Conservation (phyloP, 2,888 invertebrate species). For the Parnassius mnemosyne region DNA sequence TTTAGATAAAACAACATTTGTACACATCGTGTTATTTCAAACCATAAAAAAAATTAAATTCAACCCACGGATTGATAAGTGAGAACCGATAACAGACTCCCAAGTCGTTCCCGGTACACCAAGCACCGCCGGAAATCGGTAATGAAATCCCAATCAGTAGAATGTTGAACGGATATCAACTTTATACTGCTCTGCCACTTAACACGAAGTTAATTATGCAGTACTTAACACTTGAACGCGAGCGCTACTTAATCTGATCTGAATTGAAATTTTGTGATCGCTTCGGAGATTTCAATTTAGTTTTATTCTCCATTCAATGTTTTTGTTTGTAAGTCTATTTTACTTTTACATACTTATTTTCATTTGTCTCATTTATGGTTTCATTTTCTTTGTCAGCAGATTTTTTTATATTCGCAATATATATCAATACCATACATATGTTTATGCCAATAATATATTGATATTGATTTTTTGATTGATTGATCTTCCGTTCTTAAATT, state of each 20-base stretch:
- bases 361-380: too few relatives aligned
- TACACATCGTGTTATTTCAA: conserved; percentile 9
- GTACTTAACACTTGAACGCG: conserved; percentile 15
- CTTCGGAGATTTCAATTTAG: neutral
- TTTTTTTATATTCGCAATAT: too few relatives aligned
- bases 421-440: too few relatives aligned
- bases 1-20: neutral
- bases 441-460: too few relatives aligned
- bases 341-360: neutral
- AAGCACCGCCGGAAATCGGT: conserved; percentile 25
- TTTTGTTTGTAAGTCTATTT: neutral
- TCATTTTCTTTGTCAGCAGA: too few relatives aligned
- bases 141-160: conserved; percentile 21
- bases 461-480: too few relatives aligned
- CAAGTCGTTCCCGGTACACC: conserved; percentile 22
- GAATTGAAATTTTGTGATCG: conserved; percentile 12
- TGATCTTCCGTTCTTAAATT: too few relatives aligned
- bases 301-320: neutral
- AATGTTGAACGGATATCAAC: conserved; percentile 24
- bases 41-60: conserved; percentile 10
- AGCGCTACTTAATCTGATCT: conserved; percentile 10
- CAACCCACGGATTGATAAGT: conserved; percentile 11
- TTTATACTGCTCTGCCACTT: conserved; percentile 19
- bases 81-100: conserved; percentile 20
- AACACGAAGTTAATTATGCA: conserved; percentile 25